These are phyloP conservation scores for Dasyurus viverrinus DNA, from an alignment of 2,113 vertebrate genomes.

Conservation along the genomic window DNA sequence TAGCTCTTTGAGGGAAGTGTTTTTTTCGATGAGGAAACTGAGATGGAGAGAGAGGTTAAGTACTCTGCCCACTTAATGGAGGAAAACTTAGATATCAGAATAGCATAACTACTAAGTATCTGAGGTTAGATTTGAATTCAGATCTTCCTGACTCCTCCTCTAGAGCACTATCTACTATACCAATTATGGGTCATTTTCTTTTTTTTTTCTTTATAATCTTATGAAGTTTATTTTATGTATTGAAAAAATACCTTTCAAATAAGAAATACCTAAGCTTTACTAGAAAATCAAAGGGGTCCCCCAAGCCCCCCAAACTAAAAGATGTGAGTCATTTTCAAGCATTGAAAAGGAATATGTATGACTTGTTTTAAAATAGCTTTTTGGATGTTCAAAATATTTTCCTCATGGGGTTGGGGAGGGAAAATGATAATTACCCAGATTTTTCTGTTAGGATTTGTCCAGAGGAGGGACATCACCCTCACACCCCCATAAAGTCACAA, in stretches of 20 bases:
- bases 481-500: slow-evolving; percentile 6
- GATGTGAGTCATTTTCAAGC: not conserved
- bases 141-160: not conserved
- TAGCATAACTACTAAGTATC: not conserved
- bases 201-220: too few relatives aligned
- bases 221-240: too few relatives aligned
- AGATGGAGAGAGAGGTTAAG: not conserved
- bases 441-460: slow-evolving; percentile 24
- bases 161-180: not conserved
- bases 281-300: too few relatives aligned
- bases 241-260: too few relatives aligned
- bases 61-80: not conserved
- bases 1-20: not conserved
- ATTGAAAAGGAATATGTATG: not conserved
- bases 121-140: not conserved
- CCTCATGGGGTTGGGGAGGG: not conserved
- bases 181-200: not conserved
- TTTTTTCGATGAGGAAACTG: not conserved
- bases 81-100: not conserved
- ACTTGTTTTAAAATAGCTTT: slow-evolving; percentile 39
- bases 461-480: slow-evolving; percentile 20
- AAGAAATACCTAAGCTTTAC: too few relatives aligned
- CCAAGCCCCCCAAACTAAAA: too few relatives aligned
- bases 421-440: slow-evolving; percentile 46
- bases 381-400: slow-evolving; percentile 58